A percentile compares a stretch with the other conserved stretches of the same genome.
Conservation (phyloP, 2,888 invertebrate genomes). For the Heliconius ethilla region DNA sequence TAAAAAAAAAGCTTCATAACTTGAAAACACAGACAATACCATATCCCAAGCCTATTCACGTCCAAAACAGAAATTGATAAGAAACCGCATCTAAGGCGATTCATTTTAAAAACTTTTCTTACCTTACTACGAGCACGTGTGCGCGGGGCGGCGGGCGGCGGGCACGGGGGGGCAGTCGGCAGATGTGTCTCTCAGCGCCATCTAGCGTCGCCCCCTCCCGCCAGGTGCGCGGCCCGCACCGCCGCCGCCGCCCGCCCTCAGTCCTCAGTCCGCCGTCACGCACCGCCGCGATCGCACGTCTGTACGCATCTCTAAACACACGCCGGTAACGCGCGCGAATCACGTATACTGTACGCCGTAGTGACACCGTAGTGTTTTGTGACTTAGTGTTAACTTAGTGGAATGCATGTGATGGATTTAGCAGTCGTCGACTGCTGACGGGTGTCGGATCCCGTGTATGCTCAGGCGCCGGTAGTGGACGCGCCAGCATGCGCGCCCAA, state of each 20-base stretch:
- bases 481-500: constrained; percentile 81
- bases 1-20: not conserved
- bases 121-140: constrained; percentile 70
- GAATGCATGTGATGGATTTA: constrained; percentile 80
- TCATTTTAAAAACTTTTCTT: constrained; percentile 40
- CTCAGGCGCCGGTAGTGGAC: constrained; percentile 80
- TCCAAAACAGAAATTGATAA: constrained; percentile 12
- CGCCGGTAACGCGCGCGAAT: constrained; percentile 74
- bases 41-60: constrained; percentile 1
- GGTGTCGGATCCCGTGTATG: constrained; percentile 70
- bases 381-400: constrained; percentile 71
- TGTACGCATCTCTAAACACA: constrained; percentile 46
- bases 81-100: constrained; percentile 53
- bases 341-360: constrained; percentile 57
- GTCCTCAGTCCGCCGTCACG: constrained; percentile 80
- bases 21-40: constrained; percentile 22
- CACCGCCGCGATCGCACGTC: constrained; percentile 73
- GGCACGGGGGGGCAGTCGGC: constrained; percentile 58
- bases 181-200: constrained; percentile 81
- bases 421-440: constrained; percentile 71
- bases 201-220: constrained; percentile 61
- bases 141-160: constrained; percentile 53
- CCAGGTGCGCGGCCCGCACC: constrained; percentile 47
- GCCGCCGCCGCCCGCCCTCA: constrained; percentile 75
- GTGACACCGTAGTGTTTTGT: constrained; percentile 80